A percentile compares a stretch with the other conserved stretches of the same genome.
Evolutionary conservation across 1,140 invertebrate species (phyloP).

Genomic region (Lasaia peninsularis): DNA sequence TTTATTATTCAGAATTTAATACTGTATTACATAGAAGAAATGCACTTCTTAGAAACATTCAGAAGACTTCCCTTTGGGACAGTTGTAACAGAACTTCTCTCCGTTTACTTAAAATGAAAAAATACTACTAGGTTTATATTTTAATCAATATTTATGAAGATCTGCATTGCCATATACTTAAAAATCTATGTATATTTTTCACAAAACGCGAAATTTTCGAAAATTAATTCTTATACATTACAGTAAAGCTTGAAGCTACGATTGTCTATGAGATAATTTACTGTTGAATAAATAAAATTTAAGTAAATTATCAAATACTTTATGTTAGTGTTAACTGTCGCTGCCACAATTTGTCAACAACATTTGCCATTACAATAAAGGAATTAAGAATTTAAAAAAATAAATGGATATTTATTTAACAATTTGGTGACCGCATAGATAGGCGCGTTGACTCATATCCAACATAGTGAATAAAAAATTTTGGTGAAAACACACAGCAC

Average conservation of each 20-base stretch:
- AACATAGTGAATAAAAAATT: constrained; percentile 74
- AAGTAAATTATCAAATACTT: constrained; percentile 44
- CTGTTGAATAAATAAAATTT: constrained; percentile 74
- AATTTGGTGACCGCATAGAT: constrained; percentile 69
- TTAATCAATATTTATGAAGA: constrained; percentile 68
- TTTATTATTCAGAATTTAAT: constrained; percentile 84
- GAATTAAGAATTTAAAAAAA: constrained; percentile 50
- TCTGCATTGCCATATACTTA: constrained; percentile 77
- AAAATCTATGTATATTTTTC: constrained; percentile 76
- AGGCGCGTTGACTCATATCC: constrained; percentile 74
- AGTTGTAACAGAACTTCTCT: constrained; percentile 60
- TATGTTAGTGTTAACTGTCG: constrained; percentile 54
- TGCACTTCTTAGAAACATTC: constrained; percentile 91
- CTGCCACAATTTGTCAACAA: constrained; percentile 73
- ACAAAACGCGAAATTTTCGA: constrained; percentile 60
- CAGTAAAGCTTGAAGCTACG: constrained; percentile 60
- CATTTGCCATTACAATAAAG: constrained; percentile 69
- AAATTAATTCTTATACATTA: constrained; percentile 63
- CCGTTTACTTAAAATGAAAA: constrained; percentile 57
- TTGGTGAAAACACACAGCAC: constrained; percentile 65
- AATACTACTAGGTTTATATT: constrained; percentile 61
- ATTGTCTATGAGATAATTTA: constrained; percentile 61
- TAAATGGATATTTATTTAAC: constrained; percentile 48
- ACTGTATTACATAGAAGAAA: constrained; percentile 93
- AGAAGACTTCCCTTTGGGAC: constrained; percentile 83